These are phyloP conservation scores for Acholoe squamosa DNA, from an alignment of 2,888 invertebrate genomes.

Conservation along the genomic window DNA sequence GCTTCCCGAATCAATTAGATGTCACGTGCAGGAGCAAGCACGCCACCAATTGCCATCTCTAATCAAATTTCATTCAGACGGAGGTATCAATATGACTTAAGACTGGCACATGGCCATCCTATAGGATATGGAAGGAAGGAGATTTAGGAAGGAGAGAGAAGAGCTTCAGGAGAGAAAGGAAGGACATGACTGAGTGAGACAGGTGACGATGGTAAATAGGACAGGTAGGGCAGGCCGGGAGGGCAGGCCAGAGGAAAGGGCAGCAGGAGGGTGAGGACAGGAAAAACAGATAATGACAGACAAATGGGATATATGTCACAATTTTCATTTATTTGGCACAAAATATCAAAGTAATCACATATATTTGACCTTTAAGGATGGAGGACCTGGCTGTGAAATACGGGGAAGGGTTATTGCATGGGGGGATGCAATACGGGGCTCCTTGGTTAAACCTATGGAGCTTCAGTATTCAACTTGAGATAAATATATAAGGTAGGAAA, in stretches of 20 bases:
- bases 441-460: too few relatives aligned
- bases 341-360: too few relatives aligned
- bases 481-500: background rate
- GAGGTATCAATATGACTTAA: slow-evolving; percentile 10
- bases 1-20: slow-evolving; percentile 7
- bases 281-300: background rate
- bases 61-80: background rate
- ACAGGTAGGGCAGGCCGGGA: background rate
- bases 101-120: too few relatives aligned
- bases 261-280: background rate
- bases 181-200: background rate
- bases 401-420: too few relatives aligned
- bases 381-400: too few relatives aligned
- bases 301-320: too few relatives aligned
- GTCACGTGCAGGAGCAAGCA: background rate
- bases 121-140: too few relatives aligned
- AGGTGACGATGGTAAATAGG: background rate
- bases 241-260: background rate
- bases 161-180: background rate
- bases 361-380: too few relatives aligned
- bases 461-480: too few relatives aligned
- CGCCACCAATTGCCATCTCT: background rate
- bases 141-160: background rate
- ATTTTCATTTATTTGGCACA: too few relatives aligned
- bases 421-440: too few relatives aligned